Evolutionary conservation across 1,140 invertebrate genomes (phyloP), one percentile per base, ranked within the genome.

Genomic region (Drosophila santomea): DNA sequence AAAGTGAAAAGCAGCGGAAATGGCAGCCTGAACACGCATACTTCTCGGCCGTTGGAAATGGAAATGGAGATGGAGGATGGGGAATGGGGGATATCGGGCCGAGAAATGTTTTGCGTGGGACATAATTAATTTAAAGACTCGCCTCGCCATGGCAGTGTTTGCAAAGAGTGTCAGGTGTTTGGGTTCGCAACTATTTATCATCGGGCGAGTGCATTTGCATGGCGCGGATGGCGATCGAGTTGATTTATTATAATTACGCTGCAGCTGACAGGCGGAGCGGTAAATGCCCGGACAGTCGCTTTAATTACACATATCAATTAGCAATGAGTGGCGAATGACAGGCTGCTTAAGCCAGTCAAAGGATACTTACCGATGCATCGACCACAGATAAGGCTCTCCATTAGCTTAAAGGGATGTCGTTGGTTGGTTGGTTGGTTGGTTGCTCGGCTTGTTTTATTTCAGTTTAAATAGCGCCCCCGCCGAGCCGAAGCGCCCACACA

Each of bases 181-280:
- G 59, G 64, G 56, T 61, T 67, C 54, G 51, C 67, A 83, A 54
- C 83, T 67, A 88, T 88, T 74, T 67, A 89, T 89, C 84, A 89
- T 74, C 63, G 74, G 66, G 41, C 62, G 72, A 68, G 54, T 88
- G 80, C 77, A 89, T 84, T 89, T 80, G 84, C 80, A 74, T 78
- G 54, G 72, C 47, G 38, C 58, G 76, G 63, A 74, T 71, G 66
- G 64, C 61, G 57, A 83, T 82, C 71, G 77, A 78, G 85, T 89
- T 89, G 84, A 90, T 89, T 89, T 89, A 88, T 88, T 89, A 77
- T 89, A 88, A 88, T 89, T 88, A 78, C 67, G 80, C 85, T 88
- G 82, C 79, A 79, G 72, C 55, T 88, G 83, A 83, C 82, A 82
- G 84, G 45, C 73, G 50, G 73, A 71, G 68, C 68, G 68, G 68